Evolutionary conservation across 2,888 invertebrate genomes (phyloP).

Genomic region (Dyspetes luteomarginatus): DNA sequence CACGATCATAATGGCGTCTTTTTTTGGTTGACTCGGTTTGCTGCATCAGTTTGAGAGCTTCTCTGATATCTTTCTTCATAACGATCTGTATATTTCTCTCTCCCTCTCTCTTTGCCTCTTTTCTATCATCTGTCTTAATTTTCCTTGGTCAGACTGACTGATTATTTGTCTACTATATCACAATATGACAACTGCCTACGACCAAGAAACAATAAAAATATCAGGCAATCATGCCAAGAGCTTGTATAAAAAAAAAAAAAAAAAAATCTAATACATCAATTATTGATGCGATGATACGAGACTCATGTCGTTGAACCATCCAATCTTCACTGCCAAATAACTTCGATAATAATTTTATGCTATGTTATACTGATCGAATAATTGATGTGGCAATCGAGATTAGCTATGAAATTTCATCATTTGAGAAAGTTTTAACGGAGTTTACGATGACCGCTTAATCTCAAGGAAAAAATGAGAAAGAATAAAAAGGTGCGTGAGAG

Average conservation of each 20-base stretch:
- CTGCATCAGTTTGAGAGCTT: conserved; percentile 49
- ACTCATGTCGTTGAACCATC: conserved; percentile 27
- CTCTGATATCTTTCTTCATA: conserved; percentile 25
- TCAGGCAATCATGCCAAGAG: background rate
- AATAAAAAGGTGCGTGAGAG: conserved; percentile 29
- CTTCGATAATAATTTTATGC: conserved; percentile 16
- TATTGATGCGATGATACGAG: conserved; percentile 1
- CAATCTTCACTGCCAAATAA: conserved; percentile 56
- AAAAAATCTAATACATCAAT: conserved; percentile 9
- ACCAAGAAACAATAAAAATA: conserved; percentile 37
- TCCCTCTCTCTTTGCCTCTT: no score
- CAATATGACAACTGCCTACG: conserved; percentile 58
- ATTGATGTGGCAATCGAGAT: conserved; percentile 20
- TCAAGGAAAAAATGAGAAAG: background rate
- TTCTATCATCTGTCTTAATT: no score
- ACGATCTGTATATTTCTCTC: background rate
- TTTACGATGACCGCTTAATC: background rate
- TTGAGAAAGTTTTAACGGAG: background rate
- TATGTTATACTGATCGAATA: background rate
- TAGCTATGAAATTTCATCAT: conserved; percentile 20
- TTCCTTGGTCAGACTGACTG: conserved; percentile 54
- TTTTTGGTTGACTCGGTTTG: conserved; percentile 33
- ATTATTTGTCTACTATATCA: conserved; percentile 33
- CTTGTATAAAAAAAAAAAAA: conserved; percentile 30
- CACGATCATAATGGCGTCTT: no score